A percentile compares a stretch with the other conserved stretches of the same genome.
Conservation (phyloP, 2,888 invertebrate species). For the Eupithecia vulgata region DNA sequence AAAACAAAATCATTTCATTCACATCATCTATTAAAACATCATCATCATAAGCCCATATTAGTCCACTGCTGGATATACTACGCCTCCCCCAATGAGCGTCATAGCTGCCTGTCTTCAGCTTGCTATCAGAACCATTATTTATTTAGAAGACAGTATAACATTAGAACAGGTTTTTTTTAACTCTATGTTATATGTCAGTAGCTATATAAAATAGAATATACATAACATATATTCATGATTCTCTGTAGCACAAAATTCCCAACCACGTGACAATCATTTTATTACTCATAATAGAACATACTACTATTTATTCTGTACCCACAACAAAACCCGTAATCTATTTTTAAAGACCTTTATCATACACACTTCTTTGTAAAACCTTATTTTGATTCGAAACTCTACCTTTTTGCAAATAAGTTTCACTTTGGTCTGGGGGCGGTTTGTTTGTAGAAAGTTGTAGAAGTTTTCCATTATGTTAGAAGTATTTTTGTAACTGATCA, state of each 20-base stretch:
- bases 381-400: slow-evolving; percentile 6
- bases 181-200: too few relatives aligned
- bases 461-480: not conserved
- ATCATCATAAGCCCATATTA: too few relatives aligned
- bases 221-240: not conserved
- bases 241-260: not conserved
- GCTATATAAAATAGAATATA: too few relatives aligned
- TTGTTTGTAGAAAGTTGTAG: not conserved
- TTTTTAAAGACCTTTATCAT: slow-evolving; percentile 51
- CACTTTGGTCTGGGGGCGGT: not conserved
- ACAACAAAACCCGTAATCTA: slow-evolving; percentile 51
- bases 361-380: slow-evolving; percentile 5
- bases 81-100: too few relatives aligned
- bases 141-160: too few relatives aligned
- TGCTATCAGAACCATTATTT: too few relatives aligned
- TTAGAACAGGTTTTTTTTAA: too few relatives aligned
- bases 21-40: too few relatives aligned
- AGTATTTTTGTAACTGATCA: not conserved
- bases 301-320: slow-evolving; percentile 44
- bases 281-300: not conserved
- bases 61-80: too few relatives aligned
- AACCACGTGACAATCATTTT: not conserved
- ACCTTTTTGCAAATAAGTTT: slow-evolving; percentile 2
- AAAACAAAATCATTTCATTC: too few relatives aligned
- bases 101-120: too few relatives aligned